Evolutionary conservation across 2,113 vertebrate species (phyloP).

Genomic region (Pteronura brasiliensis): DNA sequence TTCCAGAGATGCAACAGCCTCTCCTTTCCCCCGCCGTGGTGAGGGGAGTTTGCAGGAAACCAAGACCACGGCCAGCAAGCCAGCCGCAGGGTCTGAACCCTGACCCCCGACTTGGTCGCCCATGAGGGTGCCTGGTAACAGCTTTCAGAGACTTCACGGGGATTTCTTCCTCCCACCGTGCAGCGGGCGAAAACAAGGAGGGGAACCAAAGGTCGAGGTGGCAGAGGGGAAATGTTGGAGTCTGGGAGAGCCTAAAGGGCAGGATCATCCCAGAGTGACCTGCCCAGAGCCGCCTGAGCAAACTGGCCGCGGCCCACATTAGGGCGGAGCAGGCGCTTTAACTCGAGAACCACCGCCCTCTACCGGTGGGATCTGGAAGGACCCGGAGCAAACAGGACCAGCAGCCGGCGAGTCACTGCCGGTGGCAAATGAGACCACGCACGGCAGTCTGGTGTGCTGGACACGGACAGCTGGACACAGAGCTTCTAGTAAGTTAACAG

Average conservation of each 20-base stretch:
- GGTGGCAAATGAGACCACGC: neutral
- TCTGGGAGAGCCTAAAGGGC: neutral
- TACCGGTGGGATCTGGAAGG: neutral
- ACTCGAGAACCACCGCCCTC: neutral
- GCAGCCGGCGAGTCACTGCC: neutral
- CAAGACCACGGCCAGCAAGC: neutral
- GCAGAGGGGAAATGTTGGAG: neutral
- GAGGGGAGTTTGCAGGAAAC: too few relatives aligned
- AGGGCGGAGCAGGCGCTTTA: neutral
- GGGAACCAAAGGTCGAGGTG: neutral
- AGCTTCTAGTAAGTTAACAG: too few relatives aligned
- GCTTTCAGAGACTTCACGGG: neutral
- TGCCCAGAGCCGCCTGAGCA: neutral
- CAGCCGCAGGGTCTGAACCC: neutral
- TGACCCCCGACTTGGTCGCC: neutral
- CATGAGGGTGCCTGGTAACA: neutral
- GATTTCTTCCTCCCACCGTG: neutral
- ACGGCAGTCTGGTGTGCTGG: accelerated
- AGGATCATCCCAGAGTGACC: neutral
- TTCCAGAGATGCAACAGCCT: neutral
- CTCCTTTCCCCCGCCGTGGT: neutral
- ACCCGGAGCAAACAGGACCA: accelerated
- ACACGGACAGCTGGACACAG: accelerated
- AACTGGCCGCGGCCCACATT: neutral
- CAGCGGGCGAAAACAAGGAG: neutral